phyloP scores from a whole-genome alignment of 1,140 invertebrate species.

The Alviniconcha marisindica region DNA sequence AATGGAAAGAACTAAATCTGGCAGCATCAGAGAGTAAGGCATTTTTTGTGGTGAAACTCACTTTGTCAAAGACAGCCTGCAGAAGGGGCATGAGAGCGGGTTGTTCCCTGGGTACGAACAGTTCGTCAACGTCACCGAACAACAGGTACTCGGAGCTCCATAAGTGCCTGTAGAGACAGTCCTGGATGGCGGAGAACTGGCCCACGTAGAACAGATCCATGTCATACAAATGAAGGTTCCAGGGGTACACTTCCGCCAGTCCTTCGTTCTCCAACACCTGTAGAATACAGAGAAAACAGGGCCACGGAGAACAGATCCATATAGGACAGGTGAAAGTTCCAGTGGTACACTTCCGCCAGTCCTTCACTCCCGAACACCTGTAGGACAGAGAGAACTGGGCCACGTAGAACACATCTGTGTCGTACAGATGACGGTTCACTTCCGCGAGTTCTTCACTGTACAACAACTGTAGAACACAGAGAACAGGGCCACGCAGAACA shows the following conservation, averaged over 20 bases:
- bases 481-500: conserved; percentile 20
- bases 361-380: background rate
- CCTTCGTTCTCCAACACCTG: background rate
- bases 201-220: conserved; percentile 6
- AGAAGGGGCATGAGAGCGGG: background rate
- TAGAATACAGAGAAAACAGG: background rate
- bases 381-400: background rate
- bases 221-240: conserved; percentile 15
- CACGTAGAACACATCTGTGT: conserved; percentile 2
- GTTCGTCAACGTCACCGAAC: conserved; percentile 26
- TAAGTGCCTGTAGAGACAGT: conserved; percentile 26
- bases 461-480: background rate
- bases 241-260: background rate
- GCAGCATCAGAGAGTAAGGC: too few relatives aligned
- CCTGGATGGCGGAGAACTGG: conserved; percentile 32
- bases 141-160: background rate
- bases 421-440: background rate
- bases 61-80: too few relatives aligned
- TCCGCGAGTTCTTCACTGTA: background rate
- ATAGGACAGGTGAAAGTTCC: conserved; percentile 16
- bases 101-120: background rate
- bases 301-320: conserved; percentile 1
- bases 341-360: background rate
- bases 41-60: too few relatives aligned
- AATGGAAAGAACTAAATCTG: too few relatives aligned